phyloP scores from a whole-genome alignment of 2,888 invertebrate species.

The Lasioglossum oenotherae region DNA sequence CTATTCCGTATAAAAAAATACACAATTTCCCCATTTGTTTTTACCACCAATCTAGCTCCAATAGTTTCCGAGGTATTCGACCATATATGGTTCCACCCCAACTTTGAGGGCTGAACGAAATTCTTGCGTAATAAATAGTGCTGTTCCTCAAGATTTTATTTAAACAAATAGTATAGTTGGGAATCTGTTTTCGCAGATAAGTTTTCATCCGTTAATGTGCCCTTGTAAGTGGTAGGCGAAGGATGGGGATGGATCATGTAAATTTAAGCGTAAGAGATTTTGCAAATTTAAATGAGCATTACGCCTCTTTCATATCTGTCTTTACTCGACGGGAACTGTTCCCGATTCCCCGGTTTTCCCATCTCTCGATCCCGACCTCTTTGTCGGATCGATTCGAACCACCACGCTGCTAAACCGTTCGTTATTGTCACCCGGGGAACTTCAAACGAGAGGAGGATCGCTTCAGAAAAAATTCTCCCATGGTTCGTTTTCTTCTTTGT shows the following conservation, averaged over 20 bases:
- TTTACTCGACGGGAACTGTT: not conserved
- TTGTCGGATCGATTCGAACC: constrained; percentile 24
- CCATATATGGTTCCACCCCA: no score
- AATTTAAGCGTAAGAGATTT: not conserved
- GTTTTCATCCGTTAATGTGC: no score
- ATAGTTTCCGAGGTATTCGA: no score
- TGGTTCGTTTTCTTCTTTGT: not conserved
- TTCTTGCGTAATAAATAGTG: no score
- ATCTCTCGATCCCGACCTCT: not conserved
- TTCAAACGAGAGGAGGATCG: constrained; percentile 18
- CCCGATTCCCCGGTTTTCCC: not conserved
- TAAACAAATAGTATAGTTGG: no score
- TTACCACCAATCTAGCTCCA: no score
- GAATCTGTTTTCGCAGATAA: no score
- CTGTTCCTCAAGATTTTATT: no score
- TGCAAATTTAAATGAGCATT: not conserved
- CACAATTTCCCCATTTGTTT: no score
- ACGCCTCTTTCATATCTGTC: not conserved
- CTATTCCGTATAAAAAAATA: no score
- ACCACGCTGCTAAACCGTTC: constrained; percentile 27
- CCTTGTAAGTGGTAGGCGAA: not conserved
- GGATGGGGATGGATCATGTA: not conserved
- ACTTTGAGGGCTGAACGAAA: no score
- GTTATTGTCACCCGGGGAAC: constrained; percentile 42
- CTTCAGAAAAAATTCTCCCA: constrained; percentile 8